Evolutionary conservation across 2,888 invertebrate species (phyloP).

Genomic region (Diloba caeruleocephala): DNA sequence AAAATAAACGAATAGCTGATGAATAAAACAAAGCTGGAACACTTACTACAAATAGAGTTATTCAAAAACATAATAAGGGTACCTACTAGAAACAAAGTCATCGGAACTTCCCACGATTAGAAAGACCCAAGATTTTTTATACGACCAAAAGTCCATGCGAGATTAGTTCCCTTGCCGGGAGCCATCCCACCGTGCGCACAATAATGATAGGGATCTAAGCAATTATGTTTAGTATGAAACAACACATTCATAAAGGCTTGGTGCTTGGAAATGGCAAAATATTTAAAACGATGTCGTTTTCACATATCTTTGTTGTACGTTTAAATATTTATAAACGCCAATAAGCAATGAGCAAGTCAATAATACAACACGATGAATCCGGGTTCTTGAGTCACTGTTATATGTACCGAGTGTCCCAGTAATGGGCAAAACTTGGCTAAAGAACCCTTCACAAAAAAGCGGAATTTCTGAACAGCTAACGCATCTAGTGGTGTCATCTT

Average conservation of each 20-base stretch:
- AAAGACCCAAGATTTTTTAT: constrained; percentile 58
- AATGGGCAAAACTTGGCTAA: constrained; percentile 13
- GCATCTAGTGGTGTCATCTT: constrained; percentile 19
- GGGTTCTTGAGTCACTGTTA: background rate
- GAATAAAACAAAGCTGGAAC: constrained; percentile 43
- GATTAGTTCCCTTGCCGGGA: constrained; percentile 75
- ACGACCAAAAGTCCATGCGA: constrained; percentile 65
- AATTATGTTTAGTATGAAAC: constrained; percentile 77
- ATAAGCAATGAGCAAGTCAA: no score
- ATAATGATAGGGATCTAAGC: constrained; percentile 84
- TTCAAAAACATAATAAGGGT: constrained; percentile 69
- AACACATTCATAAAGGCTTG: constrained; percentile 71
- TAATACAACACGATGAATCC: background rate
- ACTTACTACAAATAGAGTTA: constrained; percentile 67
- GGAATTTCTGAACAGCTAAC: constrained; percentile 6
- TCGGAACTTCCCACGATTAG: constrained; percentile 75
- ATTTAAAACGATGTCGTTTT: constrained; percentile 69
- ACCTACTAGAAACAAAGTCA: constrained; percentile 63
- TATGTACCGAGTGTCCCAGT: constrained; percentile 2
- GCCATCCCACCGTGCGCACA: constrained; percentile 74
- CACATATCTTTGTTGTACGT: constrained; percentile 33
- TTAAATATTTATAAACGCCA: no score
- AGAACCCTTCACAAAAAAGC: constrained; percentile 26
- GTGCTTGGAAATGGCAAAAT: constrained; percentile 66
- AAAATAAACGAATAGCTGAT: constrained; percentile 34